A percentile compares a stretch with the other conserved stretches of the same genome.
Conservation (phyloP, 2,888 invertebrate genomes). For the Parasteatoda lunata region DNA sequence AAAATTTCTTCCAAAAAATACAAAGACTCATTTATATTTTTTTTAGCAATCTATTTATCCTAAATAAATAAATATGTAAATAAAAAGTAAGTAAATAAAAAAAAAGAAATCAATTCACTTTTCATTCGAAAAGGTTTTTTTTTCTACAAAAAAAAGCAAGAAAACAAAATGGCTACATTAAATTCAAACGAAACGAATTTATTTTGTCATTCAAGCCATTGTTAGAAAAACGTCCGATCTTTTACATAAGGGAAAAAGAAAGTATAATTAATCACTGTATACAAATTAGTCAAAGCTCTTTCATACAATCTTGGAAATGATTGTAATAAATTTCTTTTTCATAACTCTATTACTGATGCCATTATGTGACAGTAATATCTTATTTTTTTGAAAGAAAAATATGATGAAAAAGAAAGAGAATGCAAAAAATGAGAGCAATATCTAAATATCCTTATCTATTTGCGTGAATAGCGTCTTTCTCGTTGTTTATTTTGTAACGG, state of each 20-base stretch:
- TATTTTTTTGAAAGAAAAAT: not conserved
- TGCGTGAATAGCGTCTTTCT: not conserved
- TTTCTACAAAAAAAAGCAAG: too few species aligned
- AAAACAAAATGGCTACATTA: too few species aligned
- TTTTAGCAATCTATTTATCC: too few species aligned
- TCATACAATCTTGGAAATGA: not conserved
- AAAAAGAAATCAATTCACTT: too few species aligned
- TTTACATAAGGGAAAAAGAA: not conserved
- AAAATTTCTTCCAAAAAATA: too few species aligned
- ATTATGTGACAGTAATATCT: constrained; percentile 1
- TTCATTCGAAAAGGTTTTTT: too few species aligned
- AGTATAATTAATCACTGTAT: not conserved
- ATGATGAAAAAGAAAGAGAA: not conserved
- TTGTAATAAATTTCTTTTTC: constrained; percentile 1
- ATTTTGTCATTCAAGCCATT: too few species aligned
- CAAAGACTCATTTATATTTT: too few species aligned
- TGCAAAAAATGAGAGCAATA: not conserved
- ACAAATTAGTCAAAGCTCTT: not conserved
- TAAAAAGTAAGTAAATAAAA: too few species aligned
- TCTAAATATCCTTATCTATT: not conserved
- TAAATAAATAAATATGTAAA: too few species aligned
- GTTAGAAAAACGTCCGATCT: too few species aligned
- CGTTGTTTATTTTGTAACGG: constrained; percentile 17
- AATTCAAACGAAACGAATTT: too few species aligned
- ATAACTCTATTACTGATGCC: not conserved